Base-by-base conservation (phyloP, 2,797 vertebrate species). In the Serranus cabrilla region DNA sequence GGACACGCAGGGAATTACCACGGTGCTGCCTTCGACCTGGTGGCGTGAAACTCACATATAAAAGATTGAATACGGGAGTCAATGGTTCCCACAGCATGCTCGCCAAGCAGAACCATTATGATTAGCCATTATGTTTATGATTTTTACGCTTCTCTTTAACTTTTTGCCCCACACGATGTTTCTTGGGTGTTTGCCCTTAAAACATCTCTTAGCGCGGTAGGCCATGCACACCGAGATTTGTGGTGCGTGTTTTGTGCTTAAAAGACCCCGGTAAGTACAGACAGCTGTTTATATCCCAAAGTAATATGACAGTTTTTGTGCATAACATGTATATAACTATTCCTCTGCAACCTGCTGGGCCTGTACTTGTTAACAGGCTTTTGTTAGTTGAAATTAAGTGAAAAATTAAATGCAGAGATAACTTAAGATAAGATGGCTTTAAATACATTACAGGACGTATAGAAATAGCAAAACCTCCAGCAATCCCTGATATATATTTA, bases 31-130 rank as follows among this genome's bases (percentile, higher is more conserved):
- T 91, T 87, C 76, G 23, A 77, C 78, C 84, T 86, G 83, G 34
- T 87, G 94, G 94, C 94, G 89, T 96, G 95, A 96, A 95, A 95
- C 84, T 54, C 46, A 61, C 23, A 73, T 31, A 93, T 85, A 92
- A 95, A 94, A 88, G 91, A 74, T 57, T 93, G 86, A 94, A 93
- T 91, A 87, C 75, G 78, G 47, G 60, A 86, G 82, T 87, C 87
- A 88, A 71, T 69, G 21, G 16, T 73, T 43, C 27, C 55, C 69
- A 68, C 63, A 83, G 71, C 67, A 42, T 82, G 69, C 73, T 82
- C 57, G 62, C 60, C 81, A 67, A 71, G 57, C 76, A 82, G 65
- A 88, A 71, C 67, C 76, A 80, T 81, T 64, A 82, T 80, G 72
- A 80, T 83, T 70, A 78, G 16, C 63, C 75, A 88, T 90, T 88